Evolutionary conservation across 23 tunicate species (phyloP), one percentile per base, ranked within the genome.

Genomic region (Diplosoma virens): DNA sequence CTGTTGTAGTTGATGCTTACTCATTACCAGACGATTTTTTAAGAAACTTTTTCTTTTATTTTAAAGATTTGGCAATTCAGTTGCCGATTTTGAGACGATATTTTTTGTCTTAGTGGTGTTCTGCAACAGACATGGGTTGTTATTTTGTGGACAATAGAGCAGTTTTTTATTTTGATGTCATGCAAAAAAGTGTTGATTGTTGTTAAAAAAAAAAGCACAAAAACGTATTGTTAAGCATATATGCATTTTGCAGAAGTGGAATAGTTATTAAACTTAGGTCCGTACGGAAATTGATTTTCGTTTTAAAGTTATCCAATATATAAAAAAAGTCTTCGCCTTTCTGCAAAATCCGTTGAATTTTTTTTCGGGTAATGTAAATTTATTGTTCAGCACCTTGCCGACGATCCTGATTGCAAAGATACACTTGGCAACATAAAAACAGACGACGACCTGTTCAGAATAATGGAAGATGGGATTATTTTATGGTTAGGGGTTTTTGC

Each of bases 351-450:
- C n/a, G n/a, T n/a, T n/a, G n/a, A n/a, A n/a, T n/a, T n/a, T n/a
- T n/a, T n/a, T n/a, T n/a, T n/a, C n/a, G n/a, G n/a, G n/a, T n/a
- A 41, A 41, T 9, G 14, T 41, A 41, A 41, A 41, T 14, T 56
- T 5, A 18, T 30, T 67, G 61, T 50, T 0, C 67, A 92, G 97
- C 59, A 71, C 63, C 73, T 95, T 48, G 73, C 79, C 47, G 85
- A 95, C 22, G 99, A 95, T 58, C 79, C 87, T 17, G 99, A 95
- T 59, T 90, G 96, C 24, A 64, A 80, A 27, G 7, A 26, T 14
- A 23, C 33, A 16, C 36, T 85, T 30, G 50, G 81, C 27, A 54
- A 65, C 25, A 28, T 75, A 3, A 7, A 27, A n/a, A 46, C 54
- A 11, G 17, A 17, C 0, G 84, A 81, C 0, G 58, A 60, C 3